phyloP scores from a whole-genome alignment of 2,113 vertebrate genomes.

The Benitochromis conjunctus region DNA sequence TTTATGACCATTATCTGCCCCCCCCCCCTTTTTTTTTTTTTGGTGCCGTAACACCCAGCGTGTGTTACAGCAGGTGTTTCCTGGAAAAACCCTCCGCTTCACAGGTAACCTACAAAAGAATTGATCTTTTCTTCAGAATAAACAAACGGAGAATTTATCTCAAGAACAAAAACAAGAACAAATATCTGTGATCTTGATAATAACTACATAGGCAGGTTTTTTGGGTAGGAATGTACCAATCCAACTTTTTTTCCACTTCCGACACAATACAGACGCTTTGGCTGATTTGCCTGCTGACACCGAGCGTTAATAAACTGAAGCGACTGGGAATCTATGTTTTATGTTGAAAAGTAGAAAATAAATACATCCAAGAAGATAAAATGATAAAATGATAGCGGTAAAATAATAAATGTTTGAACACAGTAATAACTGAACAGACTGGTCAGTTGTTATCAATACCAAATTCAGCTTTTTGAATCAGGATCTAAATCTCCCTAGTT shows the following conservation, averaged over 20 bases:
- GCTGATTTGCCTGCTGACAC: neutral
- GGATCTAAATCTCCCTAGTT: too few relatives aligned
- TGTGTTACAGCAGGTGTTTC: neutral
- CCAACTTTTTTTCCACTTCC: neutral
- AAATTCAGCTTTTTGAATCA: too few relatives aligned
- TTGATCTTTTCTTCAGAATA: neutral
- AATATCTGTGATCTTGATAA: neutral
- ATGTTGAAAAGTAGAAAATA: neutral
- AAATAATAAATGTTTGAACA: neutral
- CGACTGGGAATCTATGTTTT: neutral
- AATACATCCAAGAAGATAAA: neutral
- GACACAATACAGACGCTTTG: neutral
- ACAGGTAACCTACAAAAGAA: neutral
- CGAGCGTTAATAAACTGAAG: neutral
- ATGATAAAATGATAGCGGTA: neutral
- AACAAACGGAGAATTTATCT: neutral
- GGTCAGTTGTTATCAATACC: too few relatives aligned
- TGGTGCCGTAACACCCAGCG: neutral
- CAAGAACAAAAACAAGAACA: neutral
- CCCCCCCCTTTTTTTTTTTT: neutral
- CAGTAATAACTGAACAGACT: neutral
- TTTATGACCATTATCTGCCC: neutral
- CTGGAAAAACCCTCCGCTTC: neutral
- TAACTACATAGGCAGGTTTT: neutral
- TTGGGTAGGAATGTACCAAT: neutral